Evolutionary conservation across 2,797 vertebrate genomes (phyloP), one percentile per base, ranked within the genome.

Genomic region (Columba guinea): DNA sequence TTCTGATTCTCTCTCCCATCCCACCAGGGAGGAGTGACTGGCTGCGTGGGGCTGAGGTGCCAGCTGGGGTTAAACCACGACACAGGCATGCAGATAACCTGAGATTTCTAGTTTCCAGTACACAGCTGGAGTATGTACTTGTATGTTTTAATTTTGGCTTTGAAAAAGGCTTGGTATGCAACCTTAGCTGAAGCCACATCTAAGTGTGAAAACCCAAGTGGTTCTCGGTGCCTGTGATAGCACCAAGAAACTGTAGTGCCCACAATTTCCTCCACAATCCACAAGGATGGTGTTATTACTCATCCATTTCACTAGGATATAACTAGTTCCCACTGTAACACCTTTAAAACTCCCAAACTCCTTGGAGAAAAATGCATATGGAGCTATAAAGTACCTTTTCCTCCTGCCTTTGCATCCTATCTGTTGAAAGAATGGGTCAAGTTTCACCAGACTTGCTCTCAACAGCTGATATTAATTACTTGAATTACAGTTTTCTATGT

Each of bases 281-380:
- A 7, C 64, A 87, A 92, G 77, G 84, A 76, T 74, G 41, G 55
- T 75, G 55, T 34, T 67, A 94, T 85, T 94, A 92, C 89, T 93
- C 93, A 91, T 85, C 51, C 52, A 27, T 95, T 95, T 91, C 82
- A 75, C 76, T 59, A 87, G 76, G 75, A 93, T 91, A 37, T 56
- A 91, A 75, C 85, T 94, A 56, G 19, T 75, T 95, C 91, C 89
- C 76, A 94, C 65, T 20, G 10, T 70, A 20, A 64, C 58, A n/a
- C 86, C 73, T 85, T 87, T 60, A 91, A 95, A 64, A 34, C 23
- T 90, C 58, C 68, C 53, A 46, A 93, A 83, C 26, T 85, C 82
- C 24, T 69, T 16, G 13, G 23, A 82, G 81, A 68, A 78, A 71
- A 93, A 92, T 22, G 23, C 71, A 70, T 63, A 79, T 30, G 52